Evolutionary conservation across 35 echinoderm and acorn worm genomes (phyloP).

Genomic region (Diadema setosum): DNA sequence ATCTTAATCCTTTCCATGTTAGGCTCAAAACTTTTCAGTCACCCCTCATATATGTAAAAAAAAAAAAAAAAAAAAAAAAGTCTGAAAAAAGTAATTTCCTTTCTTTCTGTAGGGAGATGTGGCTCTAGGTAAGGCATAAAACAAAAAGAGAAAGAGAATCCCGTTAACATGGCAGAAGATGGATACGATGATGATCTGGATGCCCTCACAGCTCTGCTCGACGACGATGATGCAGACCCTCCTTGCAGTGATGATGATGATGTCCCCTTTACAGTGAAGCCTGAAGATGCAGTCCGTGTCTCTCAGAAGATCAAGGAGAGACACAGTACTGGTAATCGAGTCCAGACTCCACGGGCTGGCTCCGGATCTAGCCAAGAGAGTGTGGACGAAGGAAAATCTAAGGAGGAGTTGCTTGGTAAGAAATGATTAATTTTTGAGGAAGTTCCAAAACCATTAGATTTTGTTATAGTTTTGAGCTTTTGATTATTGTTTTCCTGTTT

Average conservation of each 20-base stretch:
- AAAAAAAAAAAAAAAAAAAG: too few relatives aligned
- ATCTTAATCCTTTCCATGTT: too few relatives aligned
- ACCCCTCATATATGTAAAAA: too few relatives aligned
- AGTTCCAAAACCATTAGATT: too few relatives aligned
- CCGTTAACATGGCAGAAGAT: not conserved
- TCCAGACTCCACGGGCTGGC: not conserved
- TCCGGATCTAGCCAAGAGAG: not conserved
- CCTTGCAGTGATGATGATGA: conserved; percentile 20
- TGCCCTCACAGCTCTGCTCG: conserved; percentile 20
- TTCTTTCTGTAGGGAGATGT: too few relatives aligned
- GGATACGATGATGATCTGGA: conserved; percentile 1
- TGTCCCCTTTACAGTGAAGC: not conserved
- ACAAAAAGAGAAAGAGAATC: too few relatives aligned
- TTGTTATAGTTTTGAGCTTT: not conserved
- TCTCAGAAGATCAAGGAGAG: not conserved
- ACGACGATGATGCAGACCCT: conserved; percentile 37
- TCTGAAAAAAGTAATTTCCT: too few relatives aligned
- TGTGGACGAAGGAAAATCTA: conserved; percentile 38
- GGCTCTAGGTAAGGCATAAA: too few relatives aligned
- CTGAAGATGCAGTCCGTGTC: not conserved
- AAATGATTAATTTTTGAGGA: too few relatives aligned
- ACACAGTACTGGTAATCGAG: not conserved
- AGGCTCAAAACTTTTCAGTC: too few relatives aligned
- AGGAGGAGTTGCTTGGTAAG: conserved; percentile 40
- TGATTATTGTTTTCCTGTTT: not conserved